Base-by-base conservation (phyloP, 2,888 invertebrate species). In the Euphydryas editha region DNA sequence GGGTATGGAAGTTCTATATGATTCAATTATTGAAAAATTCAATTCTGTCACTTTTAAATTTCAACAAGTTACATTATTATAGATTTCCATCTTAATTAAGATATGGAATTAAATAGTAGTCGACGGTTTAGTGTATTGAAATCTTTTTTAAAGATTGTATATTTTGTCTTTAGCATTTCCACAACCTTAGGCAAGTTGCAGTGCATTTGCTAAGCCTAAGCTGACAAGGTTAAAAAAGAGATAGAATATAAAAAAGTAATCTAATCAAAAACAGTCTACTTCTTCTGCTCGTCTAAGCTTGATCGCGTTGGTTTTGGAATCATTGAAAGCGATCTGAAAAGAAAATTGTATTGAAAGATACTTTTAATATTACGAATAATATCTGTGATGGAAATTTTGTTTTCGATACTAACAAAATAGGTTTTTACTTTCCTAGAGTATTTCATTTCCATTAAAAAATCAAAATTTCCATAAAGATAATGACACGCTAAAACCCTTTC, bases 281-380 rank as follows among this genome's bases (percentile, higher is more conserved):
- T 89, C 78, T 87, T 90, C 61, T 77, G 65, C 59, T 86, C 89
- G 64, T 90, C 90, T 68, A 89, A 74, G 72, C 89, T 89, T 67
- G 88, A 84, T 66, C 85, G 85, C 68, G 90, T 87, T 60, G 92
- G 89, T 77, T 88, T 92, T 2, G 90, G 84, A 56, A 92, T 80
- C 87, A 87, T 89, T 44, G 90, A 86, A 36, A 92, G 82, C 36
- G 92, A 92, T 82, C 92, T 92, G 90, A 62, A 88, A 90, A 78
- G 49, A 79, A 69, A 70, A 62, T 58, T 20, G 49, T 24, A 15
- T 30, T 65, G 1, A 59, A 56, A 59, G 17, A 20, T 21, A 49
- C 36, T 54, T 21, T 6, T 21, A 3, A 18, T 17, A 56, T 4
- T 15, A 36, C n/a, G 10, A 18, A 21, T 60, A 36, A 30, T 2